phyloP scores from a whole-genome alignment of 2,888 invertebrate genomes.

The Heliconius hortense region DNA sequence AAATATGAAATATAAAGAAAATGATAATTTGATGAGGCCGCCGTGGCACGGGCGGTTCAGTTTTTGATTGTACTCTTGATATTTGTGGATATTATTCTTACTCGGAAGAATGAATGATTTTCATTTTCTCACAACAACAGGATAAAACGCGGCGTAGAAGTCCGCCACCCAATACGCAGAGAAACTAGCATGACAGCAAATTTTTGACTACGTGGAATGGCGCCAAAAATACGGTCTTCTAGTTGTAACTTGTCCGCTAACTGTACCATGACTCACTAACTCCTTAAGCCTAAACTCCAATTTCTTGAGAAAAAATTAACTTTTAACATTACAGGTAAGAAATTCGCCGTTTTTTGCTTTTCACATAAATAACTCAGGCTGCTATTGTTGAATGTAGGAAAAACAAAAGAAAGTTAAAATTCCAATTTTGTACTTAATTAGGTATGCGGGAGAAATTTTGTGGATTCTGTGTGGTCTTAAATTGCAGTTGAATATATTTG shows the following conservation, averaged over 20 bases:
- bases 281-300: background rate
- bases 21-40: no score
- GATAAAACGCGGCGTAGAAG: no score
- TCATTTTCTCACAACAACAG: no score
- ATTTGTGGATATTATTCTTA: no score
- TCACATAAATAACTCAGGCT: constrained; percentile 4
- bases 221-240: constrained; percentile 15
- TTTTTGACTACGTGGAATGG: background rate
- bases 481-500: constrained; percentile 3
- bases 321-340: constrained; percentile 4
- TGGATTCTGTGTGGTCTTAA: constrained; percentile 46
- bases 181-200: no score
- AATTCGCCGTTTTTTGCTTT: background rate
- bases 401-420: constrained; percentile 44
- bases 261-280: background rate
- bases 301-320: background rate
- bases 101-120: no score
- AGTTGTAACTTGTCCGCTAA: constrained; percentile 5
- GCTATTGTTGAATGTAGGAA: constrained; percentile 19
- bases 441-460: constrained; percentile 52
- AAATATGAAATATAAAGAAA: no score
- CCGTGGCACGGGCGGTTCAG: no score
- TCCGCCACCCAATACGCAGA: no score
- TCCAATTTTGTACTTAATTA: constrained; percentile 51
- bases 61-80: no score